Conservation (phyloP, 2,113 vertebrate genomes). For the Rhinichthys klamathensis region DNA sequence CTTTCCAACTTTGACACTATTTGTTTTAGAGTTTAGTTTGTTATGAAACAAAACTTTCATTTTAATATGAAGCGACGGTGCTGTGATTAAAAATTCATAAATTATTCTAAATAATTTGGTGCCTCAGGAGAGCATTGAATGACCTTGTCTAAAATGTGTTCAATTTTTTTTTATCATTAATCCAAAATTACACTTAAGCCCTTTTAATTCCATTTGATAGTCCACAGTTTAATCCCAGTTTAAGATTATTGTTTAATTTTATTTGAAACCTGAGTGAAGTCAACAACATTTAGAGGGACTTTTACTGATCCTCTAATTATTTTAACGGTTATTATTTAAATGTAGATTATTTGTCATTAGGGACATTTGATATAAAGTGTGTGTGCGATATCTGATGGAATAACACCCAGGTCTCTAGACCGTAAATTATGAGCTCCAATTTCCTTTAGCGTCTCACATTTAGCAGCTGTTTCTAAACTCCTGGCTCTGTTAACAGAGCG, state of each 20-base stretch:
- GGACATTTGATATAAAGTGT: slow-evolving; percentile 20
- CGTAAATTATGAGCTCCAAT: background rate
- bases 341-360: slow-evolving; percentile 21
- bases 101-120: slow-evolving; percentile 5
- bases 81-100: background rate
- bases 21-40: background rate
- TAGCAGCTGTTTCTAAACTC: slow-evolving; percentile 29
- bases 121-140: background rate
- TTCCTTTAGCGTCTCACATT: slow-evolving; percentile 34
- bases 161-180: background rate
- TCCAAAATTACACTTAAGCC: slow-evolving; percentile 12
- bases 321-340: slow-evolving; percentile 17
- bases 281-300: background rate
- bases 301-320: slow-evolving; percentile 19
- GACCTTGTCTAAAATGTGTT: slow-evolving; percentile 7
- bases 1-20: background rate
- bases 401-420: slow-evolving; percentile 13
- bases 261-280: background rate
- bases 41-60: too few relatives aligned
- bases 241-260: slow-evolving; percentile 33
- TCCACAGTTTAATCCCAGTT: slow-evolving; percentile 17
- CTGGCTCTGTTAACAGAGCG: slow-evolving; percentile 19
- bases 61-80: too few relatives aligned
- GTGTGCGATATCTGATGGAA: slow-evolving; percentile 27
- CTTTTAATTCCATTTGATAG: slow-evolving; percentile 21